phyloP scores from a whole-genome alignment of 1,140 invertebrate genomes.

The Odontomachus brunneus region DNA sequence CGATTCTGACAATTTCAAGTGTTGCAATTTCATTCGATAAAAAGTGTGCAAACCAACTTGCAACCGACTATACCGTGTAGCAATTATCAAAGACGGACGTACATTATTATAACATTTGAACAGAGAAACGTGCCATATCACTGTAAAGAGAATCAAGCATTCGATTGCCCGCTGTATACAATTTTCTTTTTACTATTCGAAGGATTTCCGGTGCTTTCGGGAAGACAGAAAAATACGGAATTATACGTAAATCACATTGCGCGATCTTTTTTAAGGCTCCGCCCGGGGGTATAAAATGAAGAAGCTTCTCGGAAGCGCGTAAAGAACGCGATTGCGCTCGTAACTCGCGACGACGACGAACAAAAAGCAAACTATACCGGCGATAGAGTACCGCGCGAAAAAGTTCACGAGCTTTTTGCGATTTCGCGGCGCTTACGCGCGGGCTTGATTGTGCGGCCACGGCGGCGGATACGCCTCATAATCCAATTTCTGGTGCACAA shows the following conservation, averaged over 20 bases:
- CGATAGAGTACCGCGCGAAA: not conserved
- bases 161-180: not conserved
- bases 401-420: conserved; percentile 21
- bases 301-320: conserved; percentile 26
- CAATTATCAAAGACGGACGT: too few species aligned
- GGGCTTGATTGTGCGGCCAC: conserved; percentile 32
- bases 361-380: not conserved
- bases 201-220: not conserved
- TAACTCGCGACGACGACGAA: conserved; percentile 35
- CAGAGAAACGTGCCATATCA: not conserved
- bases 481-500: conserved; percentile 45
- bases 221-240: not conserved
- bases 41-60: too few species aligned
- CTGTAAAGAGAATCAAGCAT: not conserved
- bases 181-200: not conserved
- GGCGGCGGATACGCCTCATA: conserved; percentile 28
- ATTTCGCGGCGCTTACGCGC: conserved; percentile 38
- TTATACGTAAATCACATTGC: conserved; percentile 31
- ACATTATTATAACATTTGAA: too few species aligned
- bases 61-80: too few species aligned
- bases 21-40: too few species aligned
- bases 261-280: conserved; percentile 11
- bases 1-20: too few species aligned
- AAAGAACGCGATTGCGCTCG: conserved; percentile 49
- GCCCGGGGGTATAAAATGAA: conserved; percentile 12